Conservation (phyloP, 1,140 invertebrate species). For the Rhynchophorus ferrugineus region DNA sequence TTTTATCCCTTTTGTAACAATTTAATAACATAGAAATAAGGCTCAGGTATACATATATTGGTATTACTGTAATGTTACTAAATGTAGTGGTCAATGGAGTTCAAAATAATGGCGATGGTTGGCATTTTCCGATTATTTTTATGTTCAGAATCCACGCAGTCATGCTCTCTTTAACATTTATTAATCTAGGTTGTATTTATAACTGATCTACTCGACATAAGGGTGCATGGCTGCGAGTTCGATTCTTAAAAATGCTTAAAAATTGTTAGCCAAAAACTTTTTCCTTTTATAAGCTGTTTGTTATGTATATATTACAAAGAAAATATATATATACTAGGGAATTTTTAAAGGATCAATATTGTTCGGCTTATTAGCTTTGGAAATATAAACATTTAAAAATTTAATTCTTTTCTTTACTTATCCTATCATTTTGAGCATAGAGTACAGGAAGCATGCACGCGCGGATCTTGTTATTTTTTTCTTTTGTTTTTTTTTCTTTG, state of each 20-base stretch:
- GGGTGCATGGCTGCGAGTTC: too few relatives aligned
- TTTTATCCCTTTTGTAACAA: background rate
- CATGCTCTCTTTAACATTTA: background rate
- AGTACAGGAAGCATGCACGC: background rate
- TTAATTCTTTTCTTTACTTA: background rate
- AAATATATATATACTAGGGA: slow-evolving; percentile 6
- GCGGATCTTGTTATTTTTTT: background rate
- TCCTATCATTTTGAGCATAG: background rate
- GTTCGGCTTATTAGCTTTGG: slow-evolving; percentile 11
- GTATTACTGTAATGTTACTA: slow-evolving; percentile 10
- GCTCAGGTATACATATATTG: slow-evolving; percentile 5
- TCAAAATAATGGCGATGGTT: background rate
- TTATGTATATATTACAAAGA: slow-evolving; percentile 15
- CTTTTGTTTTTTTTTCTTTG: background rate
- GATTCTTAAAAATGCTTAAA: slow-evolving; percentile 5
- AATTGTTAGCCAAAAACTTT: slow-evolving; percentile 10
- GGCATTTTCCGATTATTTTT: background rate
- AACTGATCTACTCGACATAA: too few relatives aligned
- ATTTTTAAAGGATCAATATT: slow-evolving; percentile 8
- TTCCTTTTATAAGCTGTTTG: slow-evolving; percentile 11
- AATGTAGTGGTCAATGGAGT: slow-evolving; percentile 4
- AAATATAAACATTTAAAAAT: slow-evolving; percentile 6
- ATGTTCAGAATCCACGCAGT: background rate
- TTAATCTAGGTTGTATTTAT: too few relatives aligned
- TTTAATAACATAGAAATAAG: background rate